Conservation (phyloP, 2,797 vertebrate species). For the Acestrorhynchus altus region DNA sequence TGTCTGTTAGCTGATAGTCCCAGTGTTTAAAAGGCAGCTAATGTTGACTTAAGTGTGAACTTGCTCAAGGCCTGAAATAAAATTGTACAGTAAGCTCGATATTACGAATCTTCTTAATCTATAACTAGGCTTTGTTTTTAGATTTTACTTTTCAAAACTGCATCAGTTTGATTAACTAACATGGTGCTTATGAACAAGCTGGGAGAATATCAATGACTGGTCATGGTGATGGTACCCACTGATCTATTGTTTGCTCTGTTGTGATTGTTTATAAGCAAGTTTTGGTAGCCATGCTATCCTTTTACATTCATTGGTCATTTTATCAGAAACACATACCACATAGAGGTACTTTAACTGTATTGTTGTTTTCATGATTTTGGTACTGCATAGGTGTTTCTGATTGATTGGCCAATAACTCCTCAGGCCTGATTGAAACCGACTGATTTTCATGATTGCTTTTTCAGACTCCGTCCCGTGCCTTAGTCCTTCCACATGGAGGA, state of each 20-base stretch:
- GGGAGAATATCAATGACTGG: background rate
- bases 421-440: background rate
- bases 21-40: too few species aligned
- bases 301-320: background rate
- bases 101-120: too few species aligned
- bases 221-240: slow-evolving; percentile 5
- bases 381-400: too few species aligned
- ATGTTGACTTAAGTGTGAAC: too few species aligned
- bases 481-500: slow-evolving; percentile 59
- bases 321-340: too few species aligned
- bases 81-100: too few species aligned
- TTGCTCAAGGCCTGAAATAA: too few species aligned
- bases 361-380: too few species aligned
- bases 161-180: background rate
- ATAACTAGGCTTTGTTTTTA: background rate
- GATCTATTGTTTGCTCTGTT: background rate
- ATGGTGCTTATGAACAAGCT: background rate
- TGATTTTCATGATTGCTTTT: slow-evolving; percentile 16
- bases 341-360: too few species aligned
- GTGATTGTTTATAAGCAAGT: too few species aligned
- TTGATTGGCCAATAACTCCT: too few species aligned
- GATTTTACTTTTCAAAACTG: background rate
- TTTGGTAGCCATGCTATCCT: background rate
- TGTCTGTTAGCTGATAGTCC: too few species aligned
- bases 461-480: slow-evolving; percentile 59